Percentiles rank a stretch among this genome's conserved stretches.
These are phyloP conservation scores for Muscicapa comitata DNA, from an alignment of 2,797 vertebrate genomes.

Conservation along the genomic window DNA sequence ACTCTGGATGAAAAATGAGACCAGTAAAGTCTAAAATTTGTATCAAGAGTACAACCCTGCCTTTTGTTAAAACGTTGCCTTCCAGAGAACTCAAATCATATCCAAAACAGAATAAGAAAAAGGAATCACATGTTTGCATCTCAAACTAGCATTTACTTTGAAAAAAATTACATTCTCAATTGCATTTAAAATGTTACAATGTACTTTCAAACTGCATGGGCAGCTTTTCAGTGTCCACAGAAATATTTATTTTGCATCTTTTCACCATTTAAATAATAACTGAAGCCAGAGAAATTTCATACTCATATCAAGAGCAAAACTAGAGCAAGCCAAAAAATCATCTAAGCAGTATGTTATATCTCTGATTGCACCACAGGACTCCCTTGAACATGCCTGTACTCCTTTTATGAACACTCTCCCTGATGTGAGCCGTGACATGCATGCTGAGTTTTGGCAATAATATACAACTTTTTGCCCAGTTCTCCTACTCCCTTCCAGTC, in stretches of 20 bases:
- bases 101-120: neutral
- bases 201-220: neutral
- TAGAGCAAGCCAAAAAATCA: slow-evolving; percentile 1
- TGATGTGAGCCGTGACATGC: neutral
- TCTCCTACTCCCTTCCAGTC: neutral
- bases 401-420: neutral
- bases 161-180: neutral
- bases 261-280: neutral
- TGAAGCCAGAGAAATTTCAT: slow-evolving; percentile 12
- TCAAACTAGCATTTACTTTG: neutral
- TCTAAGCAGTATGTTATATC: neutral
- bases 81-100: neutral
- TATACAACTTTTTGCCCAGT: neutral
- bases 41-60: neutral
- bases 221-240: neutral
- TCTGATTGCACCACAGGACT: neutral
- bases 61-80: neutral
- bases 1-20: slow-evolving; percentile 29
- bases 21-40: neutral
- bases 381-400: neutral
- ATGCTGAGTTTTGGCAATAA: slow-evolving; percentile 8
- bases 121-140: neutral
- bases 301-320: neutral
- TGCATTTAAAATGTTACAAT: neutral
- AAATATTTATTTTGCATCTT: neutral